Base-by-base conservation (phyloP, 2,797 vertebrate genomes). In the Gymnothorax javanicus region DNA sequence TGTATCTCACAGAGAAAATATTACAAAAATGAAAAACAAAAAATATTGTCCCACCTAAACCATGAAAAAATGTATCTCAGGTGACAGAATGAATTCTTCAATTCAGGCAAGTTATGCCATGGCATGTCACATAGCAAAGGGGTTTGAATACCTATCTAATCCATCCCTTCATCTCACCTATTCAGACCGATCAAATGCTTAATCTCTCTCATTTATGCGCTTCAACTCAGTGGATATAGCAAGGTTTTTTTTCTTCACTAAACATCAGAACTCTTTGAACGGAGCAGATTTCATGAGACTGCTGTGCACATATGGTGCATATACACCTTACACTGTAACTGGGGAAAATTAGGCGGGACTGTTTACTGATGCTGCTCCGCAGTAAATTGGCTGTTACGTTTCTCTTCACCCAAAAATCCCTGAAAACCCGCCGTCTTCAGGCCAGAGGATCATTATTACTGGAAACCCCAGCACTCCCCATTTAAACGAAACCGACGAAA, bases 401-500 rank as follows among this genome's bases (percentile, higher is more conserved):
- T 50, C 43, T 52, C 43, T 52, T 20, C 43, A 50, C 33, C 25
- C 67, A 17, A 77, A 54, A 79, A 79, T 27, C 11, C 5, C 62
- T 62, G 5, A 73, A 73, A 73, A 73, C 1, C 69, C 33, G 9
- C n/a, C 2, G 69, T 27, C 27, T 73, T 73, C 69, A 73, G 9
- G 12, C 75, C 75, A 23, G 75, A 79, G 43, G 52, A 79, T 79
- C 75, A 54, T 79, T 79, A 79, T 54, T 54, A 23, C 75, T 20
- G 43, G 73, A 77, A 77, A 77, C 43, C 73, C 43, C 73, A 77
- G 75, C 43, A 23, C 75, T 79, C 75, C 75, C 75, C 12, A 23
- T 79, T 79, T 77, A 2, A 77, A 77, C 15, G 27, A 77, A 79
- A 79, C 13, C 17, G 0, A 79, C 75, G 0, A n/a, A 79, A 23